Percentiles rank a stretch among this genome's conserved stretches.
Conservation (phyloP, 2,113 vertebrate genomes). For the Nothocercus nigrocapillus region DNA sequence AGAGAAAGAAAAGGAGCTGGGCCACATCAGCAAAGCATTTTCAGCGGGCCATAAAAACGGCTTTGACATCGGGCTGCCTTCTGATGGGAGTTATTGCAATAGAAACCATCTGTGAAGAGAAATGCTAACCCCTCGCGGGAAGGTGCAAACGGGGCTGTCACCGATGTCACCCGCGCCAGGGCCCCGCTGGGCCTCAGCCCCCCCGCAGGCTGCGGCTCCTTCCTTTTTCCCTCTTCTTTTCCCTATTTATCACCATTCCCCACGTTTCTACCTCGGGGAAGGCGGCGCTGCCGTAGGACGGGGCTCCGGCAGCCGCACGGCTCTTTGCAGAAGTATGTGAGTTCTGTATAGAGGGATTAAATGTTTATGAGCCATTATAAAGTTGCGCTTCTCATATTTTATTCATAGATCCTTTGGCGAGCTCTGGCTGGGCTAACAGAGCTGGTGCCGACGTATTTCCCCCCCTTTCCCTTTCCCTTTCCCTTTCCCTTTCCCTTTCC, state of each 20-base stretch:
- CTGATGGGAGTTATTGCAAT: neutral
- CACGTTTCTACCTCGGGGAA: rapidly evolving
- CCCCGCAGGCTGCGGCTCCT: rapidly evolving
- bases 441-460: neutral
- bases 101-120: neutral
- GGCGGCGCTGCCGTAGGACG: neutral
- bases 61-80: neutral
- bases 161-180: rapidly evolving
- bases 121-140: rapidly evolving
- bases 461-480: neutral
- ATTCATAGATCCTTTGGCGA: neutral
- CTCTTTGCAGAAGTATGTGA: neutral
- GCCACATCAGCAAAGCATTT: neutral
- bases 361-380: conserved; percentile 37
- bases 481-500: neutral
- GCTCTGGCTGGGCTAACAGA: neutral
- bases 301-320: neutral
- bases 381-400: conserved; percentile 25
- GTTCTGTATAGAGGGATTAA: conserved; percentile 9
- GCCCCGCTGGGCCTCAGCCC: neutral
- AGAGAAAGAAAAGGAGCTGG: neutral
- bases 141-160: rapidly evolving
- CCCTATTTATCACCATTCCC: neutral
- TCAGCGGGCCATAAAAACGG: rapidly evolving
- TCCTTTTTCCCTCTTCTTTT: neutral